These are phyloP conservation scores for Leptinotarsa rubiginosa DNA, from an alignment of 2,888 invertebrate species.

Conservation along the genomic window DNA sequence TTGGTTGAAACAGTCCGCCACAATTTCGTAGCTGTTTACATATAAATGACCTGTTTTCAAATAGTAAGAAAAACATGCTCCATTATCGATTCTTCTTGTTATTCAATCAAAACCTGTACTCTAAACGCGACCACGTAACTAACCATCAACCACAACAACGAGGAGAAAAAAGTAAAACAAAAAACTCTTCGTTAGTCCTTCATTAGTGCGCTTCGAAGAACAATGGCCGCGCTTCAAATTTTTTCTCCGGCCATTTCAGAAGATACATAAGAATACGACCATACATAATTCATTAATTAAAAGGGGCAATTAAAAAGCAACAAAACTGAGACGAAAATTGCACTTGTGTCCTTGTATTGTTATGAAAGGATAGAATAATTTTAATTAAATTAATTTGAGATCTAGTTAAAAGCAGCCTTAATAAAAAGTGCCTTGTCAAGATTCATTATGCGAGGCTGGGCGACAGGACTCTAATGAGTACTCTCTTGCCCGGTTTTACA, in stretches of 20 bases:
- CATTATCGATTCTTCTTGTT: background rate
- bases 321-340: constrained; percentile 52
- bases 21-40: background rate
- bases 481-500: constrained; percentile 64
- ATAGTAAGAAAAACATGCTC: background rate
- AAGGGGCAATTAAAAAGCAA: constrained; percentile 57
- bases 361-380: constrained; percentile 59
- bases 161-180: constrained; percentile 16
- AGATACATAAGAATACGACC: constrained; percentile 38
- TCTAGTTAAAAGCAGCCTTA: constrained; percentile 63
- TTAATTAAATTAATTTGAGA: constrained; percentile 66
- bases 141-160: constrained; percentile 25
- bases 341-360: constrained; percentile 45
- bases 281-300: constrained; percentile 56
- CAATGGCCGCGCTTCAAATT: constrained; percentile 21
- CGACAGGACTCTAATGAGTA: constrained; percentile 66
- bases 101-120: constrained; percentile 17
- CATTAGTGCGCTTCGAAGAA: constrained; percentile 26
- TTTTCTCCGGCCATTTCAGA: constrained; percentile 25
- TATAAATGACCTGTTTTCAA: background rate
- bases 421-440: constrained; percentile 66
- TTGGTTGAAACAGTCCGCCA: background rate
- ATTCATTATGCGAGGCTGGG: constrained; percentile 65
- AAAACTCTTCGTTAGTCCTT: constrained; percentile 24
- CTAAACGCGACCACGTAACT: constrained; percentile 27